These are phyloP conservation scores for Urocynchramus pylzowi DNA, from an alignment of 2,113 vertebrate genomes.

Conservation along the genomic window DNA sequence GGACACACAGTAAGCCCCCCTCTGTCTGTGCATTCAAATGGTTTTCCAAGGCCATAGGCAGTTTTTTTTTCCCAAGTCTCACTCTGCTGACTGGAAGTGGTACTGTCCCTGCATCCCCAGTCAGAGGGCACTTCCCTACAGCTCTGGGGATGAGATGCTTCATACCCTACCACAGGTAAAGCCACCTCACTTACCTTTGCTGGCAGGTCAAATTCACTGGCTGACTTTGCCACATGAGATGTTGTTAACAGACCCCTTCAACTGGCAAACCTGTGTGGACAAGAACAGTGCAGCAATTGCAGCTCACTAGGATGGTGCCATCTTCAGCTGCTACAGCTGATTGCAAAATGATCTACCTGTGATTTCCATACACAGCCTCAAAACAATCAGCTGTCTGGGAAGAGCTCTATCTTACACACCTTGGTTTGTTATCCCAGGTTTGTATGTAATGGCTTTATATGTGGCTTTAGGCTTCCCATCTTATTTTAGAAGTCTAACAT, in stretches of 20 bases:
- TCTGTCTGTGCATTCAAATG: neutral
- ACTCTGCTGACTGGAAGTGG: neutral
- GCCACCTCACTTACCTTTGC: neutral
- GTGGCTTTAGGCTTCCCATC: neutral
- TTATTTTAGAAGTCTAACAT: neutral
- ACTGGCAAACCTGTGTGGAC: neutral
- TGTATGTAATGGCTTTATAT: neutral
- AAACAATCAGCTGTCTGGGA: neutral
- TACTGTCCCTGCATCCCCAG: neutral
- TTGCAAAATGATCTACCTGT: neutral
- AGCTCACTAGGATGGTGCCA: neutral
- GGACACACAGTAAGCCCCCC: neutral
- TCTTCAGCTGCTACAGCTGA: neutral
- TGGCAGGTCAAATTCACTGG: rapidly evolving
- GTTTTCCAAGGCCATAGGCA: neutral
- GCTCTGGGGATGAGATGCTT: neutral
- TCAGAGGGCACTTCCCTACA: neutral
- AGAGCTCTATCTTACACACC: neutral
- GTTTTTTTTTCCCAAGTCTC: neutral
- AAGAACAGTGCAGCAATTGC: neutral
- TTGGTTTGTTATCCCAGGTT: neutral
- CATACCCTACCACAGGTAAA: neutral
- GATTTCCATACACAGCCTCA: rapidly evolving
- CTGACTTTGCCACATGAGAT: neutral
- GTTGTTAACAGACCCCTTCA: neutral